Conservation (phyloP, 2,888 invertebrate species). For the Diaperis boleti region DNA sequence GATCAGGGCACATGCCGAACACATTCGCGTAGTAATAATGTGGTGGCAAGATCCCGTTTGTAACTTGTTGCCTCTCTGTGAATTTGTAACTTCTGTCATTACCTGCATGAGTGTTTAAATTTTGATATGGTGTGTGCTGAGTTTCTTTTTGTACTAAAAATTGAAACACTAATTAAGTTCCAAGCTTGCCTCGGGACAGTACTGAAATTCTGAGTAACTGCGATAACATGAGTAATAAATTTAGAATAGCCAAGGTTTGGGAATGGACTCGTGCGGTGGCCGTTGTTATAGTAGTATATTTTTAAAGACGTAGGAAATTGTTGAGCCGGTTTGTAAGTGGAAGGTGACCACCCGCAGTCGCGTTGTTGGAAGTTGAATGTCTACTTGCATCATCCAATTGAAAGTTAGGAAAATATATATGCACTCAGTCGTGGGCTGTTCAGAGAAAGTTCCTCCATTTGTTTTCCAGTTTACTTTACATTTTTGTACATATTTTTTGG, state of each 20-base stretch:
- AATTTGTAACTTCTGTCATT: conserved; percentile 48
- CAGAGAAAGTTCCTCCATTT: conserved; percentile 36
- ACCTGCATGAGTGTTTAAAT: conserved; percentile 49
- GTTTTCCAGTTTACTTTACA: conserved; percentile 20
- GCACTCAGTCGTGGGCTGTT: conserved; percentile 45
- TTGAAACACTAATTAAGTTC: conserved; percentile 45
- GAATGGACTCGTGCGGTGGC: conserved; percentile 42
- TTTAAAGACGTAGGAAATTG: conserved; percentile 44
- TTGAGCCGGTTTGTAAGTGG: conserved; percentile 40
- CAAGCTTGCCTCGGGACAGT: conserved; percentile 55
- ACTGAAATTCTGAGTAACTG: conserved; percentile 55
- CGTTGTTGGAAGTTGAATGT: conserved; percentile 46
- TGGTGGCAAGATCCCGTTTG: conserved; percentile 40
- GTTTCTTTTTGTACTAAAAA: conserved; percentile 47
- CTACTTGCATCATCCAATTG: conserved; percentile 49
- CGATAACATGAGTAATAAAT: conserved; percentile 45
- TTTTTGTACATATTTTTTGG: conserved; percentile 9
- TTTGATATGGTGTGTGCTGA: conserved; percentile 48
- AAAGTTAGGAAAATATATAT: conserved; percentile 37
- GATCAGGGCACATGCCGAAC: conserved; percentile 52
- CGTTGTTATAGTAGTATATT: conserved; percentile 47
- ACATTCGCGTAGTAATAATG: conserved; percentile 46
- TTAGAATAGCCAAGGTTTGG: conserved; percentile 44
- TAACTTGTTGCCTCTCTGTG: conserved; percentile 48
- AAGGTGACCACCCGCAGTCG: conserved; percentile 41